These are phyloP conservation scores for Drosophila burlai DNA, from an alignment of 1,140 invertebrate species.

Conservation along the genomic window DNA sequence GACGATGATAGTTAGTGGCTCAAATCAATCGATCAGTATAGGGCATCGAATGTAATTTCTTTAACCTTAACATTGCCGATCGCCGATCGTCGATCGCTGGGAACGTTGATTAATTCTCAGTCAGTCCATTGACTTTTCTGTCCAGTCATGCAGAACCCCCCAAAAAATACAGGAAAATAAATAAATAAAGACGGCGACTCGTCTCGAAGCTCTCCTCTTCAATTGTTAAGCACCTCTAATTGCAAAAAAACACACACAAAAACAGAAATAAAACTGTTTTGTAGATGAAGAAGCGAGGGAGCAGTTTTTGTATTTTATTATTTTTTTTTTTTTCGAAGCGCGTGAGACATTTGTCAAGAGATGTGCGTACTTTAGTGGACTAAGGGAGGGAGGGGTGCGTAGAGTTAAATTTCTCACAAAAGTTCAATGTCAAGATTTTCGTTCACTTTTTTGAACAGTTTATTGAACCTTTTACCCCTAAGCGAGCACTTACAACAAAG, in stretches of 20 bases:
- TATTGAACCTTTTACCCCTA: conserved; percentile 35
- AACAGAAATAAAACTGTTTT: conserved; percentile 34
- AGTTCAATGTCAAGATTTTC: conserved; percentile 62
- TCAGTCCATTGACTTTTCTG: conserved; percentile 51
- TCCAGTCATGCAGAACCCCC: conserved; percentile 57
- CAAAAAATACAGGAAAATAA: conserved; percentile 29
- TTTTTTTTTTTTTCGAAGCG: conserved; percentile 10
- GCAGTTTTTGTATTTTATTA: conserved; percentile 7
- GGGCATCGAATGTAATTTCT: conserved; percentile 56
- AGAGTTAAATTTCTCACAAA: conserved; percentile 34
- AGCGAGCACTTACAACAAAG: conserved; percentile 30
- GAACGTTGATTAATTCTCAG: conserved; percentile 49
- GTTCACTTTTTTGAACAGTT: conserved; percentile 45
- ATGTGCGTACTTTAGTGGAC: conserved; percentile 28
- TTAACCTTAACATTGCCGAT: conserved; percentile 52
- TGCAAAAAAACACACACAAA: conserved; percentile 25
- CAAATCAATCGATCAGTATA: conserved; percentile 49
- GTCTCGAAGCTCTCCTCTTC: conserved; percentile 39
- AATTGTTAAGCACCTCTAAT: conserved; percentile 47
- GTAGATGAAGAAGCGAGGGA: conserved; percentile 13
- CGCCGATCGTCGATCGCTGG: conserved; percentile 3
- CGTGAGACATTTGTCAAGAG: conserved; percentile 50
- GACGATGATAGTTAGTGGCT: conserved; percentile 22
- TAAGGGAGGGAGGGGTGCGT: background rate
- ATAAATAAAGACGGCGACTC: conserved; percentile 30